A percentile compares a stretch with the other conserved stretches of the same genome.
Evolutionary conservation across 2,888 invertebrate species (phyloP).

Genomic region (Myopa tessellatipennis): DNA sequence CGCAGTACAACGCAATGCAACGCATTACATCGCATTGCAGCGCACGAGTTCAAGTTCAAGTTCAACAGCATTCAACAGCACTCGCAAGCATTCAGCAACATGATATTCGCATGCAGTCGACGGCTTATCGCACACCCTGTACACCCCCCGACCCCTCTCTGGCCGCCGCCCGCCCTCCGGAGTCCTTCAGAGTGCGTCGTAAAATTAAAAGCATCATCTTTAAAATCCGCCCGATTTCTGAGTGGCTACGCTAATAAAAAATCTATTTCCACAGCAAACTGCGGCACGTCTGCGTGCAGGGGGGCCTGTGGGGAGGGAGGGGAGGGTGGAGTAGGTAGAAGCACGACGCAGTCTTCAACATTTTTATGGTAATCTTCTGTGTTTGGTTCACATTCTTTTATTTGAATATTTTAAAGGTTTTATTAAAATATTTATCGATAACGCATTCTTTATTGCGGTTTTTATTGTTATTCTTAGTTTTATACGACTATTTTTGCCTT

Average conservation of each 20-base stretch:
- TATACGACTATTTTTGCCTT: no score
- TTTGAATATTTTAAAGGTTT: no score
- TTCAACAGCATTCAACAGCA: not conserved
- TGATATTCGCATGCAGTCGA: not conserved
- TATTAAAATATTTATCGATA: no score
- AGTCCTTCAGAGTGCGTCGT: slow-evolving; percentile 17
- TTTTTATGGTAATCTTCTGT: no score
- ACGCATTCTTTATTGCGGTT: no score
- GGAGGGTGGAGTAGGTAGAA: not conserved
- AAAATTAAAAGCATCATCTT: slow-evolving; percentile 28
- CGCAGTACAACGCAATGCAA: no score
- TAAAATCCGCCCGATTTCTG: slow-evolving; percentile 1
- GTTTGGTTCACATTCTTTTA: not conserved
- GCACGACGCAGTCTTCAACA: not conserved
- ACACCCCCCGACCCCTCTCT: no score
- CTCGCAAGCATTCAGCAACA: not conserved
- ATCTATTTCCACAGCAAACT: slow-evolving; percentile 17
- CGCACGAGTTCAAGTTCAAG: slow-evolving; percentile 3
- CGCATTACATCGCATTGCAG: no score
- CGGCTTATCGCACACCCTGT: no score
- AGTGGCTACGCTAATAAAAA: slow-evolving; percentile 29
- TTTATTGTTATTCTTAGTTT: no score
- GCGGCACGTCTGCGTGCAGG: no score
- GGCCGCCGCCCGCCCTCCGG: not conserved
- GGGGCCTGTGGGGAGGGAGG: no score